Base-by-base conservation (phyloP, 2,888 invertebrate species). In the Thyatira batis region DNA sequence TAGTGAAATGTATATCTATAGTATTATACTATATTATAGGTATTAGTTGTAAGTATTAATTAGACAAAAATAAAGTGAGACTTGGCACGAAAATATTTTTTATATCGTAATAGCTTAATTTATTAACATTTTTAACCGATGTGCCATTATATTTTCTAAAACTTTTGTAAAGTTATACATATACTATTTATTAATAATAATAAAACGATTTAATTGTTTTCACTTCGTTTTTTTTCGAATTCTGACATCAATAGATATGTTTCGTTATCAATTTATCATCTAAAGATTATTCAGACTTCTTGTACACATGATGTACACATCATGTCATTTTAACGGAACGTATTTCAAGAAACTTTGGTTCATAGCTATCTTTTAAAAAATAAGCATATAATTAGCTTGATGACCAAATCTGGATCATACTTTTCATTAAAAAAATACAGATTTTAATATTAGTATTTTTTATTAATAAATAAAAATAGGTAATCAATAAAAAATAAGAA, bases 251-350 rank as follows among this genome's bases (percentile, higher is more conserved):
- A 33, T 13, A 33, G 4, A 13, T 13, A 33, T 5, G n/a, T 2
- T 8, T 17, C 17, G 4, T 39, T 39, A 39, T 39, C 39, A 39
- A 39, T 4, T 39, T 39, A 39, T 39, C 8, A 17, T 39, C 17
- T 2, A n/a, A n/a, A 33, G 1, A 33, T 33, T 33, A 13, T 13
- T 17, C 39, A 17, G 1, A 17, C 39, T 17, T 0, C n/a, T 17
- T 1, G 13, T 39, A 39, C 39, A 39, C 39, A 17, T 39, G 39
- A 11, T 39, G n/a, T n/a, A n/a, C n/a, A n/a, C n/a, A n/a, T n/a
- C n/a, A n/a, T 17, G 39, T 50, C 25, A 45, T 67, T 58, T 58
- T 62, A 55, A 51, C 58, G 1, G 17, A 8, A 39, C 6, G 8
- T 8, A n/a, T 39, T 39, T 17, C 17, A n/a, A n/a, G n/a, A n/a